Conservation (phyloP, 2,888 invertebrate genomes). For the Torymus texanus region DNA sequence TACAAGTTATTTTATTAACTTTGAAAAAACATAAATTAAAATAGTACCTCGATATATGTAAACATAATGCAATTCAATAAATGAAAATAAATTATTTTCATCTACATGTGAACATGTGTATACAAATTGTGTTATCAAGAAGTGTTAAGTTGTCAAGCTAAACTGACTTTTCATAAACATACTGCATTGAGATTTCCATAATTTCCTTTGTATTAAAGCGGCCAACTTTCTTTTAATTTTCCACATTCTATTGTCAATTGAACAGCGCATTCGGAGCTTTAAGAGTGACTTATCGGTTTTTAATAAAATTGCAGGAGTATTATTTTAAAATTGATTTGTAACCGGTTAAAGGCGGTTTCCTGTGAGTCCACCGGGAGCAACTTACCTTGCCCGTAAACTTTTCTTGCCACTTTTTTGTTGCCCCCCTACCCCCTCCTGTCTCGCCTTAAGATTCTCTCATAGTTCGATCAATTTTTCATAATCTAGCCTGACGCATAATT, state of each 20-base stretch:
- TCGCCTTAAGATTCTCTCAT: constrained; percentile 29
- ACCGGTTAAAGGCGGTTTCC: constrained; percentile 9
- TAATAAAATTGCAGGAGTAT: constrained; percentile 35
- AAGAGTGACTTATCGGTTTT: constrained; percentile 24
- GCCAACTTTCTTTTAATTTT: no score
- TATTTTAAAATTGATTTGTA: constrained; percentile 37
- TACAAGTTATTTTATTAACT: no score
- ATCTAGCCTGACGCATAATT: constrained; percentile 10
- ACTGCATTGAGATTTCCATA: no score
- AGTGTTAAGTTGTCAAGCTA: no score
- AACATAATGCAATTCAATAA: no score
- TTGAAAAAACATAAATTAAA: no score
- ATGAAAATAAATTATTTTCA: no score
- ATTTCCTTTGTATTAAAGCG: no score
- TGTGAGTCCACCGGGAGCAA: background rate
- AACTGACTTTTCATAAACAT: no score
- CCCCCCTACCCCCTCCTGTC: background rate
- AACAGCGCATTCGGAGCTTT: background rate
- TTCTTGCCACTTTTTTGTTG: background rate
- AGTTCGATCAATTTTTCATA: constrained; percentile 39
- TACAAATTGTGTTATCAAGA: no score
- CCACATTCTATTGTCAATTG: background rate
- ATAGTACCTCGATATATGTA: no score
- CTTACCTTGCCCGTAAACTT: constrained; percentile 9
- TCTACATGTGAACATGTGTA: no score